Base-by-base conservation (phyloP, 2,113 vertebrate species). In the Seriola rivoliana region DNA sequence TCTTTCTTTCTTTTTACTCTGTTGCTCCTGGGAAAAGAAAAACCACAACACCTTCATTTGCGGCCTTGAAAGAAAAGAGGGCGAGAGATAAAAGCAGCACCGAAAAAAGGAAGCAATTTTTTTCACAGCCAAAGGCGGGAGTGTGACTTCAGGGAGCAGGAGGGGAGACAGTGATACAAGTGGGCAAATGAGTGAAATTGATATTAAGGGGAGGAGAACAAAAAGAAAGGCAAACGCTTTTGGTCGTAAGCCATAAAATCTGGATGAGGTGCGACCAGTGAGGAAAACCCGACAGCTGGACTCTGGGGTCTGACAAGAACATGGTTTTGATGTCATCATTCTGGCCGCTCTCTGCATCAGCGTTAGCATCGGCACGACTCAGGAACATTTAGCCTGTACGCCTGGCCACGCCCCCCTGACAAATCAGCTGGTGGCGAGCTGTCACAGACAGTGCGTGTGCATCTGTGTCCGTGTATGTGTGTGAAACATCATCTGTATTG, bases 351-450 rank as follows among this genome's bases (percentile, higher is more conserved):
- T 36, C 78, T 48, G 59, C 77, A 65, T 81, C 78, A 78, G 80
- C 57, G 68, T 23, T 23, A 23, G 23, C 23, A 23, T 23, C 23
- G 23, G 60, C 12, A n/a, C 62, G 3, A 54, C 84, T 82, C 55
- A 55, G 88, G 78, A 91, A 80, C 80, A 62, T 84, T 92, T 86
- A 91, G 81, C 58, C 46, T 78, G 69, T 80, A 73, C 46, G 86
- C 62, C 81, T 63, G 73, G 78, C 68, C 71, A n/a, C 86, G 63
- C 68, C 86, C 82, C 86, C 82, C 79, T 86, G 92, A 94, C 90
- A 92, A 92, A 95, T 93, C 87, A 91, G 90, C 89, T 89, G 84
- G 85, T 93, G 91, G 91, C 54, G 78, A 90, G 87, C 82, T 83
- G 90, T 93, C 90, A 92, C 67, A 21, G 73, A 34, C 71, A 25